Conservation (phyloP, 2,797 vertebrate genomes). For the Sternotherus odoratus region DNA sequence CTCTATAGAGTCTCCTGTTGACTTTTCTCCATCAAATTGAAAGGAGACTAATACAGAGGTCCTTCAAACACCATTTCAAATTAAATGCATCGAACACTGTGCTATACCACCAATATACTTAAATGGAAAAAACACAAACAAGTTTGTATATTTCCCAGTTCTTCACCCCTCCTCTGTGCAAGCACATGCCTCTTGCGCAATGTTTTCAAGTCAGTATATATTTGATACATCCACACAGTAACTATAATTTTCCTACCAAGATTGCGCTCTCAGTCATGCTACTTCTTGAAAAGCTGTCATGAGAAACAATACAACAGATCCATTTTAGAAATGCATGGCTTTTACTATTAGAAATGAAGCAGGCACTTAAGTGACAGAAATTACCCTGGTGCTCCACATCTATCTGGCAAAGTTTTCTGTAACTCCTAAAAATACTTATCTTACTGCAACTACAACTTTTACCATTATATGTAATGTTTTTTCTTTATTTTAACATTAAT, state of each 20-base stretch:
- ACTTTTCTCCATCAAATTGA: neutral
- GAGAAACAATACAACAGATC: neutral
- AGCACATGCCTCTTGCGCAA: neutral
- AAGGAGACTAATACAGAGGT: neutral
- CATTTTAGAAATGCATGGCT: neutral
- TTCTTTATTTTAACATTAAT: constrained; percentile 20
- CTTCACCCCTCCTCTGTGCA: neutral
- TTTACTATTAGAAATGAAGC: neutral
- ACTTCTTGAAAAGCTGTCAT: neutral
- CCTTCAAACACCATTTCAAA: neutral
- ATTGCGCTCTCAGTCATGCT: neutral
- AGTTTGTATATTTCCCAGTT: neutral
- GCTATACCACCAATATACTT: neutral
- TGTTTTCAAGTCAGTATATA: neutral
- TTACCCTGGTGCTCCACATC: neutral
- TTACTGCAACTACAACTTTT: neutral
- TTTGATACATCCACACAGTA: neutral
- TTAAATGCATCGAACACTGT: neutral
- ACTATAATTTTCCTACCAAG: neutral
- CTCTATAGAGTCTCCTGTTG: neutral
- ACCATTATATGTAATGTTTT: neutral
- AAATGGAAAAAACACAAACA: neutral
- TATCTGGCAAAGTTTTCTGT: neutral
- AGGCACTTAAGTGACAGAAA: neutral
- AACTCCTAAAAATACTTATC: neutral